Evolutionary conservation across 2,797 vertebrate species (phyloP).

Genomic region (Sparidentex hasta): DNA sequence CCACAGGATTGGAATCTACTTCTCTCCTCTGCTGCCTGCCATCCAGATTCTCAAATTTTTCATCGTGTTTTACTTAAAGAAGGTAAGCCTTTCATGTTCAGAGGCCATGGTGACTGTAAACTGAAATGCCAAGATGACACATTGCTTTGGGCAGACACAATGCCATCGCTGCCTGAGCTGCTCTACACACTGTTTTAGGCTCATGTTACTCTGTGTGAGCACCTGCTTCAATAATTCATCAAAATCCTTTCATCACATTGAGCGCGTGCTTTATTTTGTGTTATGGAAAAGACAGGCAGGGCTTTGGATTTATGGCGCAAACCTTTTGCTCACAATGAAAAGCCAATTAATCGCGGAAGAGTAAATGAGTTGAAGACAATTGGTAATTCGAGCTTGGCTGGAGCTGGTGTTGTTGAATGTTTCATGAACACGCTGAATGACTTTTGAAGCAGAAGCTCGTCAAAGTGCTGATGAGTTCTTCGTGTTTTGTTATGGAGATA

Average conservation of each 20-base stretch:
- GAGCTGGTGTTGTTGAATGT: conserved; percentile 56
- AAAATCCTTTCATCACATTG: conserved; percentile 47
- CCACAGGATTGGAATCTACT: conserved; percentile 95
- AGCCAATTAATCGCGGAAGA: conserved; percentile 40
- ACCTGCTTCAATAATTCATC: conserved; percentile 71
- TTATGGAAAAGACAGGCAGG: conserved; percentile 25
- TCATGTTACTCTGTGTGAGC: conserved; percentile 67
- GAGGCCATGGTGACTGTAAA: conserved; percentile 17
- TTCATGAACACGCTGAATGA: conserved; percentile 61
- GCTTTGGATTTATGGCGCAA: conserved; percentile 24
- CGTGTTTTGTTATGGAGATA: conserved; percentile 5
- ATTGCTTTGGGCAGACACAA: conserved; percentile 20
- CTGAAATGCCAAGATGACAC: conserved; percentile 31
- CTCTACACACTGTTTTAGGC: conserved; percentile 11
- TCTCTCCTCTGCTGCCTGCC: conserved; percentile 93
- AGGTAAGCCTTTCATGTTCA: conserved; percentile 83
- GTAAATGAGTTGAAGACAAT: conserved; percentile 29
- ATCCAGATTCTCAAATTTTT: conserved; percentile 93
- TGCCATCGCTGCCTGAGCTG: conserved; percentile 1
- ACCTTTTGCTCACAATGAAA: conserved; percentile 9
- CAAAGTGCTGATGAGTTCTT: conserved; percentile 24
- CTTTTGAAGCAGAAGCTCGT: conserved; percentile 36
- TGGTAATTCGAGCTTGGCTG: conserved; percentile 52
- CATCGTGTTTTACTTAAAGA: conserved; percentile 94
- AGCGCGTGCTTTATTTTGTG: conserved; percentile 28